Evolutionary conservation across 2,113 vertebrate species (phyloP).

Genomic region (Ochotona princeps): DNA sequence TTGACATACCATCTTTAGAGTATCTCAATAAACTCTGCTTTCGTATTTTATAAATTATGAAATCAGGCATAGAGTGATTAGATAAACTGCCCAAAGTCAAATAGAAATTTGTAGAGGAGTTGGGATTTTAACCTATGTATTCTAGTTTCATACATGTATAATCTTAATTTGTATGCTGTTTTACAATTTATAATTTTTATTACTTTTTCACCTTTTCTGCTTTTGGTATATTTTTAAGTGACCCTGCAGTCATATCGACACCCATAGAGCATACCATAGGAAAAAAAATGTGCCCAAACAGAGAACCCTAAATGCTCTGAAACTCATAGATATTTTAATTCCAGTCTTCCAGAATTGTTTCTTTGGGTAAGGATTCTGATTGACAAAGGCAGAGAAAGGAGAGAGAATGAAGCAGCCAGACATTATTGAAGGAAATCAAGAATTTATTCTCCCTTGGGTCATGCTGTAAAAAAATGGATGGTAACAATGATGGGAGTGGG

Average conservation of each 20-base stretch:
- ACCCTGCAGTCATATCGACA: not conserved
- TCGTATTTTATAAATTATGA: not conserved
- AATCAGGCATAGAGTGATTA: not conserved
- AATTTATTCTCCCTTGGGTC: not conserved
- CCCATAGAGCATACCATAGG: not conserved
- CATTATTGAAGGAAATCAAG: not conserved
- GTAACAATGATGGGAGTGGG: not conserved
- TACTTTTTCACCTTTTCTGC: not conserved
- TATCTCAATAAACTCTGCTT: not conserved
- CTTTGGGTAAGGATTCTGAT: not conserved
- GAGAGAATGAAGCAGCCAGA: not conserved
- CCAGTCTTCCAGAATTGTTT: not conserved
- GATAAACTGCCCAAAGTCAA: not conserved
- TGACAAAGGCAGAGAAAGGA: not conserved
- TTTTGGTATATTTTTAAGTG: not conserved
- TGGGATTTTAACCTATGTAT: not conserved
- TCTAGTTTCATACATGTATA: not conserved
- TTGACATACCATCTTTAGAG: not conserved
- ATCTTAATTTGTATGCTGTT: not conserved
- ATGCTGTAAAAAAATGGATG: not conserved
- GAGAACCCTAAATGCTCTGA: not conserved
- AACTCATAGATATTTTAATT: not conserved
- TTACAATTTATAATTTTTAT: not conserved
- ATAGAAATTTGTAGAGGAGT: not conserved
- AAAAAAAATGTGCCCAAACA: not conserved